Percentiles rank a stretch among this genome's conserved stretches.
Evolutionary conservation across 2,888 invertebrate species (phyloP).

Genomic region (Athripsodes cinereus): DNA sequence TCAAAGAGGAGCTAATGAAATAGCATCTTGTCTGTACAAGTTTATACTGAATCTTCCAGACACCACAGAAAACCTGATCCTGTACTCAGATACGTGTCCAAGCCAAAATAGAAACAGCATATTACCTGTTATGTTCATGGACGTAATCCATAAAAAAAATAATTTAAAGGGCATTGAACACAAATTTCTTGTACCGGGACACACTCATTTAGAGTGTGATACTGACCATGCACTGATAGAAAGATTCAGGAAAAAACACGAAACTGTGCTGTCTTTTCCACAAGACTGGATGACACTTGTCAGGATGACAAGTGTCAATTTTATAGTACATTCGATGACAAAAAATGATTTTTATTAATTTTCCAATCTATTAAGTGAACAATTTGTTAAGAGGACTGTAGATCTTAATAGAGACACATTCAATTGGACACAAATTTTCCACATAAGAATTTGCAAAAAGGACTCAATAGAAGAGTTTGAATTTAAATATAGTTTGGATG

Average conservation of each 20-base stretch:
- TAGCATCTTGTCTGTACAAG: slow-evolving; percentile 3
- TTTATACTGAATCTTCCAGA: not conserved
- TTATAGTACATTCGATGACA: not conserved
- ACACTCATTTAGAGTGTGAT: no score
- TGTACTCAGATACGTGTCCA: slow-evolving; percentile 6
- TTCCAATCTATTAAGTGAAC: not conserved
- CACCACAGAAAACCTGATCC: not conserved
- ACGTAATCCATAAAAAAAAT: not conserved
- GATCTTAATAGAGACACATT: not conserved
- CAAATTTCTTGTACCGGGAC: slow-evolving; percentile 1
- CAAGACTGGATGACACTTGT: no score
- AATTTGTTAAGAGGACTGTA: not conserved
- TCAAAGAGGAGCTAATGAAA: no score
- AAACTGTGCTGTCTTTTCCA: slow-evolving; percentile 4
- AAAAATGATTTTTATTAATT: not conserved
- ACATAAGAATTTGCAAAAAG: not conserved
- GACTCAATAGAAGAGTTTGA: not conserved
- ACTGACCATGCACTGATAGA: slow-evolving; percentile 2
- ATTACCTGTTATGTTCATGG: slow-evolving; percentile 1
- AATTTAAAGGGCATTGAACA: slow-evolving; percentile 1
- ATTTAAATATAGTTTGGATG: not conserved
- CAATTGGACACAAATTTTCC: not conserved
- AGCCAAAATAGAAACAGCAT: no score
- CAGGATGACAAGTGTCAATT: slow-evolving; percentile 3
- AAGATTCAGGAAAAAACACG: not conserved